Conservation (phyloP, 2,888 invertebrate species). For the Tipula unca region DNA sequence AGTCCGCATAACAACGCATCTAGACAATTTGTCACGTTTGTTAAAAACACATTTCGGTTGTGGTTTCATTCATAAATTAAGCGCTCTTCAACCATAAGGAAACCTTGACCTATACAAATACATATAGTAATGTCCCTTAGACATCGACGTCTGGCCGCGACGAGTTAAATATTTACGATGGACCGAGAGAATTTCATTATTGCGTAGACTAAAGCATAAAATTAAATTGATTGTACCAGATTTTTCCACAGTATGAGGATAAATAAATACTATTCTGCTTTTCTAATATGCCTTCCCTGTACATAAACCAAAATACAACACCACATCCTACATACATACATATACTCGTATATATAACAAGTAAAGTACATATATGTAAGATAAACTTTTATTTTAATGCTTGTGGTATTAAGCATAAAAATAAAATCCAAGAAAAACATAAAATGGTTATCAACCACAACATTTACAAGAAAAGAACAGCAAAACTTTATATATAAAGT, state of each 20-base stretch:
- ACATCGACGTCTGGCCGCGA: too few species aligned
- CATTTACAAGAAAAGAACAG: background rate
- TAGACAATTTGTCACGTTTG: too few species aligned
- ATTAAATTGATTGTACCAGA: background rate
- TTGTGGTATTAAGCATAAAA: background rate
- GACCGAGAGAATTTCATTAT: background rate
- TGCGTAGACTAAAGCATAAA: too few species aligned
- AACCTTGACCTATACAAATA: too few species aligned
- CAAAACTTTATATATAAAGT: background rate
- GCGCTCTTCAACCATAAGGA: too few species aligned
- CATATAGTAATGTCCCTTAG: too few species aligned
- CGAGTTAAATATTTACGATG: background rate
- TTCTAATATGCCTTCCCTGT: background rate
- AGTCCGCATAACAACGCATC: too few species aligned
- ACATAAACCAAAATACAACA: background rate
- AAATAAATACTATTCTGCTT: background rate
- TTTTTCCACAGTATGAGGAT: background rate
- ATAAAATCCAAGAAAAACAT: background rate
- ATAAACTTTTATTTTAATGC: background rate
- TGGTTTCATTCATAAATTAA: too few species aligned
- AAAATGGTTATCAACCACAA: background rate
- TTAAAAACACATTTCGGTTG: too few species aligned
- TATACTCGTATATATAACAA: background rate
- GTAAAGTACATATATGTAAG: background rate
- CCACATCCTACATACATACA: background rate